phyloP scores from a whole-genome alignment of 1,140 invertebrate species.

The Metaphire vulgaris region DNA sequence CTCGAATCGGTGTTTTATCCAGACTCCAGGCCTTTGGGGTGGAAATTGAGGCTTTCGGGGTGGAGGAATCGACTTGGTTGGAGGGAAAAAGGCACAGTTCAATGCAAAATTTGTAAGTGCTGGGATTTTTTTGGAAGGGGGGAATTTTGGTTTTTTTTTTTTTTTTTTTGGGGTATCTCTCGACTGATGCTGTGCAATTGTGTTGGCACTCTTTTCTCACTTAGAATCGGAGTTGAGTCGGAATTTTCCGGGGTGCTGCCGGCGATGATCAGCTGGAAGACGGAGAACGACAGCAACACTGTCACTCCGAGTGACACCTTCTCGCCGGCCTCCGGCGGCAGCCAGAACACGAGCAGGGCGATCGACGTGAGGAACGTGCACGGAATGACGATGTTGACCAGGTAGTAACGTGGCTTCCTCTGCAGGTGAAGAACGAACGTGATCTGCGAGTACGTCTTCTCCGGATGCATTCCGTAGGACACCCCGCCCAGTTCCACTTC shows the following conservation, averaged over 20 bases:
- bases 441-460: constrained; percentile 50
- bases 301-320: constrained; percentile 30
- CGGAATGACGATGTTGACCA: constrained; percentile 27
- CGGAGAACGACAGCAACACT: constrained; percentile 34
- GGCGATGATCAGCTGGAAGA: constrained; percentile 34
- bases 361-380: constrained; percentile 26
- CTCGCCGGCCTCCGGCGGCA: constrained; percentile 29
- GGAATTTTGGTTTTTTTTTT: no score
- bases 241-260: constrained; percentile 33
- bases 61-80: no score
- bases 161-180: no score
- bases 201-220: constrained; percentile 6
- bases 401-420: constrained; percentile 8
- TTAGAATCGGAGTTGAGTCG: constrained; percentile 28
- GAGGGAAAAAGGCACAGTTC: no score
- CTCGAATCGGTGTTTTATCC: no score
- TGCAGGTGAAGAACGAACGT: constrained; percentile 44
- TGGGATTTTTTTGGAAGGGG: no score
- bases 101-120: no score
- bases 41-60: no score
- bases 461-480: background rate
- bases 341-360: constrained; percentile 25
- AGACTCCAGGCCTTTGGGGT: no score
- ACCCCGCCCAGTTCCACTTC: background rate
- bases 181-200: no score